Base-by-base conservation (phyloP, 1,140 invertebrate species). In the Teleogryllus occipitalis region DNA sequence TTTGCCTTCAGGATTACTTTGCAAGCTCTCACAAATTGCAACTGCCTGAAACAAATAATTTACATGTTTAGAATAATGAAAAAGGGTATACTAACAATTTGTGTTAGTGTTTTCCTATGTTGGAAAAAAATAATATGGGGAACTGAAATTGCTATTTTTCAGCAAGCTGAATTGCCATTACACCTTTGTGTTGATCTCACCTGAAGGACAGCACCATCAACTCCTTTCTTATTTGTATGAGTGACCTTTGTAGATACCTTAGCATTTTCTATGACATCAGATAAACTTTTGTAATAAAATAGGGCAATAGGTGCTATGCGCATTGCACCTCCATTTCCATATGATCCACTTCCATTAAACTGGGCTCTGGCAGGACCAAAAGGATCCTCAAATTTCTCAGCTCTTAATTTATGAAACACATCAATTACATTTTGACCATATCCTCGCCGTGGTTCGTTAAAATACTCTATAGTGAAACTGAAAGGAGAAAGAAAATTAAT, bases 241-340 rank as follows among this genome's bases (percentile, higher is more conserved):
- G 93, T 95, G n/a, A 95, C 85, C 81, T 86, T 80, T 8, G 92
- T 89, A 10, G 85, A 85, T 82, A 88, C 84, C 81, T 83, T 87
- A 0, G 88, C 88, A 48, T 87, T 85, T 48, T 90, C 84, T 47
- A 92, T 78, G 82, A 92, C 86, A 80, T 85, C 82, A 22, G 89
- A 82, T 77, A 88, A 87, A 82, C 90, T 83, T 76, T 88, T 84
- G 78, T 89, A 86, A 80, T 86, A 90, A 85, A 91, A 93, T 15
- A 96, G 84, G 12, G 91, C 88, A 78, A 92, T 85, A n/a, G 94
- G 93, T 15, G 91, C 85, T 47, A 94, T 88, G 84, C 93, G 88
- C 93, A 95, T 95, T 3, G 93, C 92, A 75, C 90, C 90, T 18
- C 94, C 94, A 87, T 95, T 95, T 22, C 93, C 94, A 88, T 89